These are phyloP conservation scores for Crotalus horridus DNA, from an alignment of 2,113 vertebrate genomes.

Conservation along the genomic window DNA sequence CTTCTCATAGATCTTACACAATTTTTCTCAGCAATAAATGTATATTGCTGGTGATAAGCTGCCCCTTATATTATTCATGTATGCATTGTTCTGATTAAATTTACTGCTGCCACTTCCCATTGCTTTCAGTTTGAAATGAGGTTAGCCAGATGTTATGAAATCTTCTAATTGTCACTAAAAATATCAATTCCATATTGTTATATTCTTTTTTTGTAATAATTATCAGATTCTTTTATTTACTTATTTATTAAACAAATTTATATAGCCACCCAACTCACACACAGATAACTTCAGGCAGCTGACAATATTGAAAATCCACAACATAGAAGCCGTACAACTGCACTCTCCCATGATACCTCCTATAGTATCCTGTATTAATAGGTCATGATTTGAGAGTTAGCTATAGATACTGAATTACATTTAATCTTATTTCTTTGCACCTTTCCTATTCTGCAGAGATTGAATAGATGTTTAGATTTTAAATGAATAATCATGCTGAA, in stretches of 20 bases:
- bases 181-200: not conserved
- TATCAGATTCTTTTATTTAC: not conserved
- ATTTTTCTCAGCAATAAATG: not conserved
- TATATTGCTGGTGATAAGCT: not conserved
- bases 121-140: not conserved
- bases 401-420: not conserved
- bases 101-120: too few species aligned
- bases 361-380: not conserved
- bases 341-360: not conserved
- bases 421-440: not conserved
- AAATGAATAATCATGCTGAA: not conserved
- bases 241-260: not conserved
- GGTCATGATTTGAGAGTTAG: not conserved
- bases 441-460: not conserved
- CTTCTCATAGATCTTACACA: not conserved
- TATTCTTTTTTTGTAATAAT: not conserved
- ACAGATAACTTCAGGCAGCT: not conserved
- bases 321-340: not conserved
- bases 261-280: not conserved
- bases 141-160: not conserved
- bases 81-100: not conserved
- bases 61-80: not conserved
- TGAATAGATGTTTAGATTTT: not conserved
- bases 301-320: not conserved
- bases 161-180: not conserved